Base-by-base conservation (phyloP, 2,797 vertebrate species). In the Hippoglossus hippoglossus region DNA sequence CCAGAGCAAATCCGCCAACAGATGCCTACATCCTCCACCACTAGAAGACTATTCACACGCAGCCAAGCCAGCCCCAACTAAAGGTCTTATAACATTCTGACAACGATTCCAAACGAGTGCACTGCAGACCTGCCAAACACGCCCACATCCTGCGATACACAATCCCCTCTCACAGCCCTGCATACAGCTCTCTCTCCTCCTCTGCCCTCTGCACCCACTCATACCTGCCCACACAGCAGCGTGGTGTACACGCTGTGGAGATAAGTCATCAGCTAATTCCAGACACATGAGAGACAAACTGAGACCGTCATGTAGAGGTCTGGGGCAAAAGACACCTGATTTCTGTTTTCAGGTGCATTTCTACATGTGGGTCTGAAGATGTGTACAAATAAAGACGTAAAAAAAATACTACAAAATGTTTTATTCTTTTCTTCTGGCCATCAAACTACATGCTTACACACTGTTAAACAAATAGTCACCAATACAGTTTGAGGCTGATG, bases 221-320 rank as follows among this genome's bases (percentile, higher is more conserved):
- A 78, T n/a, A 71, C 69, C 69, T 83, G 78, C 92, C 88, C 67
- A 90, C 88, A 84, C 86, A 79, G 64, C 70, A 70, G 34, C 19
- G 39, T 60, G 67, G 26, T 55, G 60, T 50, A 66, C 61, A 74
- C 55, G 62, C 73, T 60, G 75, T 63, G 46, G 36, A 52, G 41
- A 79, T 65, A 44, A 74, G 46, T 62, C 55, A 47, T 66, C 31
- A 18, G 67, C 70, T 58, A 47, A 80, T 83, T 71, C 61, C 59
- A 72, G 57, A 79, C 67, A 68, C 55, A 62, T 61, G 34, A 55
- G 53, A 71, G n/a, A 58, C 51, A 47, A 59, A 70, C 49, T 44
- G 21, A 78, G 61, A 65, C n/a, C 59, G 61, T 31, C 47, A 36
- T 0, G 11, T 39, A 55, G 50, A 73, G 24, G 26, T 66, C 41